Base-by-base conservation (phyloP, 2,113 vertebrate species). In the Muntiacus reevesi region DNA sequence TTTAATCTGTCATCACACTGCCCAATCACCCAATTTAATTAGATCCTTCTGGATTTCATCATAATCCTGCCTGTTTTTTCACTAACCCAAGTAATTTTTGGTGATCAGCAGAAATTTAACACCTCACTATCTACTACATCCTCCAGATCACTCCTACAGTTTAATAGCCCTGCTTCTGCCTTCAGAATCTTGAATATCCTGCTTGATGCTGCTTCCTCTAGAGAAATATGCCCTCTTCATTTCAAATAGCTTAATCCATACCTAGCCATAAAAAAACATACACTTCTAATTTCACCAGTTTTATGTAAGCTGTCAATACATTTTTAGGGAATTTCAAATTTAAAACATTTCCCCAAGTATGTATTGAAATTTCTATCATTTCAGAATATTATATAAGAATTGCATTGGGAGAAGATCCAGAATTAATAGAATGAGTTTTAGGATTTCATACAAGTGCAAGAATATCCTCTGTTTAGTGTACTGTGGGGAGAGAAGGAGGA, bases 31-130 rank as follows among this genome's bases (percentile, higher is more conserved):
- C 83, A 87, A 74, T 92, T 97, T 98, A 98, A 98, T 98, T 98
- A 98, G 97, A 98, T 96, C 96, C 96, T 98, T 97, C 97, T 98
- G 89, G 98, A 98, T 97, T 98, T 97, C 76, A 36, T 96, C 71
- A 93, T 97, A 98, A 98, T 98, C 82, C 82, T 95, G 62, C 79
- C 89, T 92, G 47, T 57, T 96, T 96, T 95, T 89, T 93, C 64
- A 76, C 60, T 93, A 98, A 91, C 57, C 71, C 96, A 87, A 92
- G 91, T 96, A 86, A 91, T 83, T 90, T 93, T 96, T 84, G 54
- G 92, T 89, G 27, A 97, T 96, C 97, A 96, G 96, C 95, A 97
- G 92, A 95, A 97, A 93, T 92, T 92, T 87, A 85, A 95, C 79
- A 94, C 87, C 43, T 96, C 74, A 47, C 86, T 90, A 17, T 89